phyloP scores from a whole-genome alignment of 2,113 vertebrate species.

The Microcebus griseorufus region DNA sequence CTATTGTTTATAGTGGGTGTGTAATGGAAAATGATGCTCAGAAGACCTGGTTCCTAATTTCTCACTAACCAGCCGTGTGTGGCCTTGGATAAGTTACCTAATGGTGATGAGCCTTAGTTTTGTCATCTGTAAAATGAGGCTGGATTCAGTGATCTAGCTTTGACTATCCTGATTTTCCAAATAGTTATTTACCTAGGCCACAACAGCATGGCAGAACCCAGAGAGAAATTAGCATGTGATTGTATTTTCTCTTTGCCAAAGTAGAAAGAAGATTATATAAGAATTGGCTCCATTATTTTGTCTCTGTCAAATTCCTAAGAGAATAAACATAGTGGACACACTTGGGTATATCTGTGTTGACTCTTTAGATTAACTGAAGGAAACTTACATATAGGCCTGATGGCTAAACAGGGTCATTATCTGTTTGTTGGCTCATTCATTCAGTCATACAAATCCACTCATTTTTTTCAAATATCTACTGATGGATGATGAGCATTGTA shows the following conservation, averaged over 20 bases:
- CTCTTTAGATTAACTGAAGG: not conserved
- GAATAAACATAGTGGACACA: not conserved
- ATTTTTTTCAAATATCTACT: not conserved
- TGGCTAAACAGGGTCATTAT: not conserved
- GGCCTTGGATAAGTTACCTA: not conserved
- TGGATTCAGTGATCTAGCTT: not conserved
- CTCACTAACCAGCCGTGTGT: not conserved
- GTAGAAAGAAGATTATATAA: not conserved
- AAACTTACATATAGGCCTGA: not conserved
- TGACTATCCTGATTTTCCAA: not conserved
- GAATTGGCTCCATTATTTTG: not conserved
- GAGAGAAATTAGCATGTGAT: not conserved
- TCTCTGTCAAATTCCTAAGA: not conserved
- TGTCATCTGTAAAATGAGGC: not conserved
- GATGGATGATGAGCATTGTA: not conserved
- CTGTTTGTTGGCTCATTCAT: not conserved
- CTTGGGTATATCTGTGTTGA: not conserved
- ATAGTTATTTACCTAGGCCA: not conserved
- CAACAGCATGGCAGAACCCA: not conserved
- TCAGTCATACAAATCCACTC: not conserved
- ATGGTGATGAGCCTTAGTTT: not conserved
- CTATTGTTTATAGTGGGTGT: not conserved
- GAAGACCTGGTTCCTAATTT: conserved; percentile 12
- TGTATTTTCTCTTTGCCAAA: not conserved
- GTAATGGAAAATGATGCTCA: not conserved